Evolutionary conservation across 2,888 invertebrate genomes (phyloP).

Genomic region (Mimachlamys varia): DNA sequence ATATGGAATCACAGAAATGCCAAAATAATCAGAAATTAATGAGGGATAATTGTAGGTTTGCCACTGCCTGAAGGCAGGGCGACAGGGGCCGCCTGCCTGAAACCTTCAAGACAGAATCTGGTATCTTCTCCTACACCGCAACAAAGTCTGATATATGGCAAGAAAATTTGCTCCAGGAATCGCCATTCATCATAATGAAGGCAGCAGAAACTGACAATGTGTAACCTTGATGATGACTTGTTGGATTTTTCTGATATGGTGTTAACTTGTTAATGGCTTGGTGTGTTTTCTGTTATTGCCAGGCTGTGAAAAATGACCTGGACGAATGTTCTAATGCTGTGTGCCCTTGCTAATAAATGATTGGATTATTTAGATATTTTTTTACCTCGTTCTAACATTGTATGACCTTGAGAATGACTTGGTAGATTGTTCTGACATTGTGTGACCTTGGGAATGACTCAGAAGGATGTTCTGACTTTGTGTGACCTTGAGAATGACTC

Average conservation of each 20-base stretch:
- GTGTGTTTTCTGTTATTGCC: background rate
- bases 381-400: background rate
- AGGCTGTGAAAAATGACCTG: background rate
- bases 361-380: too few relatives aligned
- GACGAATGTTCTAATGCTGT: background rate
- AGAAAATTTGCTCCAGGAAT: background rate
- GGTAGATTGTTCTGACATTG: background rate
- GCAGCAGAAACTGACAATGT: background rate
- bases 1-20: background rate
- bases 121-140: background rate
- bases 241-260: background rate
- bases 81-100: background rate
- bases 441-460: background rate
- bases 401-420: background rate
- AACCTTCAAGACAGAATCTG: background rate
- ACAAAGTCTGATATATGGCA: background rate
- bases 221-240: background rate
- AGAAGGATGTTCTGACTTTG: background rate
- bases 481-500: background rate
- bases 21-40: slow-evolving; percentile 27
- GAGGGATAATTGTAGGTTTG: background rate
- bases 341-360: background rate
- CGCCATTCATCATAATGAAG: background rate
- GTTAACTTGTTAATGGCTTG: background rate
- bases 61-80: background rate